phyloP scores from a whole-genome alignment of 2,797 vertebrate species.

The Sebastes matsubarae region DNA sequence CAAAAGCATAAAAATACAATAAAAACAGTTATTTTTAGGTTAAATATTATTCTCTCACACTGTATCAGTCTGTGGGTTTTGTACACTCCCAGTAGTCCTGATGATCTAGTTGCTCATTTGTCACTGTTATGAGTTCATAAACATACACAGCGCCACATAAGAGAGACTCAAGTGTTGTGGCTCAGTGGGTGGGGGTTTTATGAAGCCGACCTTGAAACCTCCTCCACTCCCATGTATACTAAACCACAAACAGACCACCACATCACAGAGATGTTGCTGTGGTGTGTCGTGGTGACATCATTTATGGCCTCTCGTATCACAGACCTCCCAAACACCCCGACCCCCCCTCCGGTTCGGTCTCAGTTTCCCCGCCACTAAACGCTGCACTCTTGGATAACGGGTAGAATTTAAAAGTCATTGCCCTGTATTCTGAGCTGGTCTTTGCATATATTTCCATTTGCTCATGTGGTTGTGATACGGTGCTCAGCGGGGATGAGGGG shows the following conservation, averaged over 20 bases:
- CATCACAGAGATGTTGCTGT: constrained; percentile 62
- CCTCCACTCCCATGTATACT: constrained; percentile 53
- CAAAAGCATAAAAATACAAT: constrained; percentile 29
- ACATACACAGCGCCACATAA: constrained; percentile 65
- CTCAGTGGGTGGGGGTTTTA: constrained; percentile 61
- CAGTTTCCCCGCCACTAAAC: constrained; percentile 38
- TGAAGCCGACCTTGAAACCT: constrained; percentile 51
- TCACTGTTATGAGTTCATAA: constrained; percentile 64
- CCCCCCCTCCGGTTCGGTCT: not conserved
- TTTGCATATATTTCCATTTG: constrained; percentile 65
- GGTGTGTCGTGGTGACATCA: constrained; percentile 64
- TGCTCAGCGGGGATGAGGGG: constrained; percentile 42
- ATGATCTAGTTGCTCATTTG: constrained; percentile 59
- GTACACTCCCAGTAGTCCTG: constrained; percentile 44
- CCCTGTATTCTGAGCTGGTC: constrained; percentile 28
- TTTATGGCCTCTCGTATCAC: constrained; percentile 54
- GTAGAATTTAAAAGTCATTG: constrained; percentile 20
- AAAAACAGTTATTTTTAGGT: constrained; percentile 7
- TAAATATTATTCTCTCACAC: not conserved
- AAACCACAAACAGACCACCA: constrained; percentile 67
- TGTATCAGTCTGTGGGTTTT: constrained; percentile 15
- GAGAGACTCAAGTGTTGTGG: constrained; percentile 53
- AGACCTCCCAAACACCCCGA: constrained; percentile 46
- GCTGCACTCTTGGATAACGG: constrained; percentile 24
- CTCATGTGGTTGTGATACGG: constrained; percentile 48